These are phyloP conservation scores for Drosophila orosa DNA, from an alignment of 1,140 invertebrate genomes.

Conservation along the genomic window DNA sequence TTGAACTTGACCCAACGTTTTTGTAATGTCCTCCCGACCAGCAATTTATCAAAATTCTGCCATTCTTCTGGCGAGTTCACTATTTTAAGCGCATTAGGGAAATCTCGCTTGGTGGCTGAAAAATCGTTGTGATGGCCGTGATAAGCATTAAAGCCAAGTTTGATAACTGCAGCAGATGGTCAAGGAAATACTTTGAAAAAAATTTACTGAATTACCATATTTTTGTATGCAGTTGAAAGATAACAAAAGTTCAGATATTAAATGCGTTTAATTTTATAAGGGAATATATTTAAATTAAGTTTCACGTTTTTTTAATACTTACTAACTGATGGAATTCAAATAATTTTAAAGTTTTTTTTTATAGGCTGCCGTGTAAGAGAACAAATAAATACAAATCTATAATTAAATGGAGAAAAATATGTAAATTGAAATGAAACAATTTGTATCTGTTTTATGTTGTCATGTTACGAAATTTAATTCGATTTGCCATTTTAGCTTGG, in stretches of 20 bases:
- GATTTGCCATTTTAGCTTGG: not conserved
- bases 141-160: slow-evolving; percentile 58
- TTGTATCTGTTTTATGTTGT: not conserved
- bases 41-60: slow-evolving; percentile 56
- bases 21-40: slow-evolving; percentile 9
- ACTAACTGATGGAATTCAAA: not conserved
- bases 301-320: not conserved
- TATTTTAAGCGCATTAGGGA: slow-evolving; percentile 59
- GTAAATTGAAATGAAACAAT: not conserved
- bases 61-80: slow-evolving; percentile 6
- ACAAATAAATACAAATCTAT: not conserved
- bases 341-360: not conserved
- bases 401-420: slow-evolving; percentile 1
- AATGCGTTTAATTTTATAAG: not conserved
- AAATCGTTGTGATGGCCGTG: slow-evolving; percentile 33
- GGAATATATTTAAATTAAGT: not conserved
- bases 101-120: not conserved
- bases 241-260: not conserved
- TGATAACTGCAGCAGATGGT: slow-evolving; percentile 58
- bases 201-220: slow-evolving; percentile 5
- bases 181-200: slow-evolving; percentile 13
- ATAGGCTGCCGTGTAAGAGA: not conserved
- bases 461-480: not conserved
- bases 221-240: not conserved
- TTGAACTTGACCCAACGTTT: slow-evolving; percentile 72